A percentile compares a stretch with the other conserved stretches of the same genome.
These are phyloP conservation scores for Parazoanthus darwini DNA, from an alignment of 92 coral and sea anemone species.

Conservation along the genomic window DNA sequence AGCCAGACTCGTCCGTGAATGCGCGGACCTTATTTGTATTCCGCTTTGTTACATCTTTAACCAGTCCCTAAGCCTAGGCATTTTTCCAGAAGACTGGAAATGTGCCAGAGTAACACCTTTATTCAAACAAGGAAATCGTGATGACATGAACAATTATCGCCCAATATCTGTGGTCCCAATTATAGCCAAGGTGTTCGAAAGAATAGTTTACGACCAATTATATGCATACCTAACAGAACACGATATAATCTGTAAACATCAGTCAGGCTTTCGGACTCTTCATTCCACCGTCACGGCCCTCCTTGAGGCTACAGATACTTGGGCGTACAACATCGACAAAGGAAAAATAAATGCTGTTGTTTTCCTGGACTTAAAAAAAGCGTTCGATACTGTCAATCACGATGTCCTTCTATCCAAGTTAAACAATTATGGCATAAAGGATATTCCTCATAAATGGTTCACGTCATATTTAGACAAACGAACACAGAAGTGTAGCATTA, in stretches of 20 bases:
- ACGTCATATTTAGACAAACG: slow-evolving; percentile 42
- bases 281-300: no score
- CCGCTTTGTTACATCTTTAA: slow-evolving; percentile 39
- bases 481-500: slow-evolving; percentile 40
- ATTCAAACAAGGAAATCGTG: slow-evolving; percentile 30
- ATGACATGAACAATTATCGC: slow-evolving; percentile 16
- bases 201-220: not conserved
- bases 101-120: slow-evolving; percentile 35
- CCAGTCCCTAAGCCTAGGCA: slow-evolving; percentile 53
- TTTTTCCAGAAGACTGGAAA: no score
- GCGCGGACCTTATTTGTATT: slow-evolving; percentile 42
- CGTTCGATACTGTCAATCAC: no score
- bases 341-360: no score
- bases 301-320: not conserved
- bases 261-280: slow-evolving; percentile 41
- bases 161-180: not conserved
- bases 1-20: slow-evolving; percentile 38
- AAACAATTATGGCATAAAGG: slow-evolving; percentile 45
- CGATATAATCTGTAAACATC: not conserved
- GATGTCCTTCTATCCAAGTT: slow-evolving; percentile 42
- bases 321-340: not conserved
- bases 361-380: slow-evolving; percentile 43
- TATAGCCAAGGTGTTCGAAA: not conserved
- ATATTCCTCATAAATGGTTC: slow-evolving; percentile 33
- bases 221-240: not conserved